Evolutionary conservation across 2,888 invertebrate genomes (phyloP).

Genomic region (Dasysyrphus tricinctus): DNA sequence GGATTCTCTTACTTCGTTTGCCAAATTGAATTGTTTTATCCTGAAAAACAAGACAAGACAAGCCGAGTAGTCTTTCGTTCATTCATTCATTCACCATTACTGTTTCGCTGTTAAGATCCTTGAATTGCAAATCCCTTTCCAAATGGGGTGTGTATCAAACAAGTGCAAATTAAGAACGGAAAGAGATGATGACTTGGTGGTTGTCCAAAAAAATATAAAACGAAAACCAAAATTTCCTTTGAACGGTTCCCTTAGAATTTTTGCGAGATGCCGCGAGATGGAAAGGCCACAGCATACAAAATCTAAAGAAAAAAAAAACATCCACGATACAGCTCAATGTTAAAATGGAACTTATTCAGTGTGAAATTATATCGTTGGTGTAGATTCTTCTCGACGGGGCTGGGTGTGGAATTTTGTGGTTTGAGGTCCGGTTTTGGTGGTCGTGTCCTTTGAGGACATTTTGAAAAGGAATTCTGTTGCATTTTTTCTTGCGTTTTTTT

Average conservation of each 20-base stretch:
- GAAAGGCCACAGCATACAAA: background rate
- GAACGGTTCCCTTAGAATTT: conserved; percentile 25
- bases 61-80: background rate
- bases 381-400: background rate
- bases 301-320: background rate
- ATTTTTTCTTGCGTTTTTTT: conserved; percentile 23
- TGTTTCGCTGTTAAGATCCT: conserved; percentile 42
- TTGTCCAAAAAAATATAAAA: conserved; percentile 3
- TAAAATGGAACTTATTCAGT: conserved; percentile 54
- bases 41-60: conserved; percentile 17
- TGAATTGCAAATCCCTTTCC: conserved; percentile 40
- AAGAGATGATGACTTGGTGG: conserved; percentile 37
- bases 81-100: conserved; percentile 17
- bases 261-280: conserved; percentile 29
- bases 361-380: conserved; percentile 60
- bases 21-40: conserved; percentile 68
- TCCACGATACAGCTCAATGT: conserved; percentile 53
- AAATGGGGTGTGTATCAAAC: conserved; percentile 31
- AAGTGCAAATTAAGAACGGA: conserved; percentile 65
- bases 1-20: conserved; percentile 45
- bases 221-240: conserved; percentile 41
- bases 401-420: conserved; percentile 30
- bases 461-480: conserved; percentile 51
- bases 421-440: conserved; percentile 47
- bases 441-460: conserved; percentile 56